Percentiles rank a stretch among this genome's conserved stretches.
phyloP scores from a whole-genome alignment of 2,888 invertebrate genomes.

The Ectobius pallidus region DNA sequence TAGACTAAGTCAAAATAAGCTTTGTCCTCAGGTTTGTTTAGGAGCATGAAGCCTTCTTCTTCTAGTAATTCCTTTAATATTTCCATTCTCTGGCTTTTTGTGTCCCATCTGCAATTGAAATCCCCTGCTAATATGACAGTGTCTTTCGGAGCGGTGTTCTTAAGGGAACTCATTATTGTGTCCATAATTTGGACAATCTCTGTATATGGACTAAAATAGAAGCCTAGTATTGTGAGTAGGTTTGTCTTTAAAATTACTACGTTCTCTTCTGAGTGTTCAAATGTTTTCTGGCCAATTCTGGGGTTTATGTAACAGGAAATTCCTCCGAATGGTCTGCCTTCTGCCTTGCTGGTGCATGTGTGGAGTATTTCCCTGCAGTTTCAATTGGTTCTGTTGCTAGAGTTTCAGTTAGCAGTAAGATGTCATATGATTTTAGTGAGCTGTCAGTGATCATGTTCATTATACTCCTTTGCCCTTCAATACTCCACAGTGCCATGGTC shows the following conservation, averaged over 20 bases:
- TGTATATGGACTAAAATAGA: neutral
- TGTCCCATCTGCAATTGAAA: neutral
- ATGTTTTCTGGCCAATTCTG: neutral
- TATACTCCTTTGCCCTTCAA: conserved; percentile 4
- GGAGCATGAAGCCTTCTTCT: neutral
- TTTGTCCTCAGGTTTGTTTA: neutral
- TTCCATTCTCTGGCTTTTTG: neutral
- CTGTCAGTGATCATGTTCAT: neutral
- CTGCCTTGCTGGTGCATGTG: neutral
- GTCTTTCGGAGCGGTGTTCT: neutral
- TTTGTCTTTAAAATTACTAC: too few species aligned
- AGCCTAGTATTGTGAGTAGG: neutral
- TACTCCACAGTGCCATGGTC: neutral
- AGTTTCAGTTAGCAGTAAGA: neutral
- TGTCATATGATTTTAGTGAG: neutral
- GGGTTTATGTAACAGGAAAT: neutral
- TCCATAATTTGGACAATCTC: neutral
- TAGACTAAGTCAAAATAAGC: neutral
- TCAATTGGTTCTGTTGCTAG: too few species aligned
- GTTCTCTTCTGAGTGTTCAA: too few species aligned
- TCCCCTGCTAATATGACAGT: neutral
- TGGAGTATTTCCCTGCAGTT: conserved; percentile 1
- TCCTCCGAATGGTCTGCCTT: neutral
- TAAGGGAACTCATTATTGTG: neutral
- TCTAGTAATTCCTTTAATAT: neutral